Base-by-base conservation (phyloP, 2,888 invertebrate species). In the Glyphotaelius pellucidus region DNA sequence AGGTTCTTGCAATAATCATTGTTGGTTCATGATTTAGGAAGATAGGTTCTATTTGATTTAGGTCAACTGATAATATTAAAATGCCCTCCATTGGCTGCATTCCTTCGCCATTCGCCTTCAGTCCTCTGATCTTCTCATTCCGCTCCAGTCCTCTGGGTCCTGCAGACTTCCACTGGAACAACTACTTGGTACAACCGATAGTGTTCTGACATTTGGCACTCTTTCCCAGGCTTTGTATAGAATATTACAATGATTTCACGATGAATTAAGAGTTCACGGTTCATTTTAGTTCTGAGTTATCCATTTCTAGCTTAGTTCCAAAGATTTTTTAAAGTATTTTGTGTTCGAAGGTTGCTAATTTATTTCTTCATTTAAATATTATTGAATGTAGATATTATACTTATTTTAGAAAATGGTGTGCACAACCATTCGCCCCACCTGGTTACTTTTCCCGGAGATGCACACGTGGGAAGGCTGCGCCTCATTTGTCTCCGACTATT, bases 331-430 rank as follows among this genome's bases (percentile, higher is more conserved):
- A 3, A 32, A 38, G 38, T 38, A 38, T 52, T 52, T 52, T 52
- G 3, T 1, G 7, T 67, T 67, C 9, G 25, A 9, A 67, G 9
- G 11, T 9, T 9, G n/a, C 25, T 67, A 0, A 7, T 67, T 67
- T 67, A 0, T 7, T 67, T 5, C 19, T 25, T 25, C 3, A 1
- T 80, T n/a, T 12, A 80, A 80, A 30, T 80, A 80, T 80, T 80
- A 81, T 14, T 12, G 12, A 14, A 81, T 81, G 14, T 12, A 32
- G 32, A 0, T 5, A 81, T n/a, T n/a, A 30, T 25, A 67, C 30
- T 81, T 32, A 94, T 94, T 92, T 79, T 95, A 98, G 98, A 99
- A 99, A 97, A 98, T 99, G 96, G 98, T 99, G 81, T 98, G 98
- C 94, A 98, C 98, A 11, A 97, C 98, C 3, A 97, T 99, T 93